phyloP scores from a whole-genome alignment of 2,797 vertebrate genomes.

The Enteromius fasciolatus region DNA sequence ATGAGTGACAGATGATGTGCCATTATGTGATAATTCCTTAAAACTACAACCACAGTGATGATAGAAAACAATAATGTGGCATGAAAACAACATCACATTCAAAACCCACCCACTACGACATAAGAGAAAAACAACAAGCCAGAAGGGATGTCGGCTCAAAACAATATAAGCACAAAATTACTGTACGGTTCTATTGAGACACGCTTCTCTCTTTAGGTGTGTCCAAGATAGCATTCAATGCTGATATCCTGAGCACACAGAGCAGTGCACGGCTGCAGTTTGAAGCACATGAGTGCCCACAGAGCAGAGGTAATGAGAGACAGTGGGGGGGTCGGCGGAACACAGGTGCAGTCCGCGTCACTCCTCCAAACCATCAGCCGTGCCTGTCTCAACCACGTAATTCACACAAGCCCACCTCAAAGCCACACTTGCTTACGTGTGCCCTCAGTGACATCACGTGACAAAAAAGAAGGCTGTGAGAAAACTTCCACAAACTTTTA shows the following conservation, averaged over 20 bases:
- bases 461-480: not conserved
- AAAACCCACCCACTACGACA: conserved; percentile 32
- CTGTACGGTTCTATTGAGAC: conserved; percentile 9
- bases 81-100: conserved; percentile 29
- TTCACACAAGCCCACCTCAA: conserved; percentile 62
- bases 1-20: conserved; percentile 18
- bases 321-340: conserved; percentile 41
- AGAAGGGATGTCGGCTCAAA: conserved; percentile 16
- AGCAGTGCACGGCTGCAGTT: conserved; percentile 63
- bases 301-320: conserved; percentile 59
- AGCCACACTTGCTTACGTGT: conserved; percentile 63
- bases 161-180: not conserved
- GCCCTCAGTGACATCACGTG: conserved; percentile 44
- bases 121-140: conserved; percentile 17
- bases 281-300: conserved; percentile 57
- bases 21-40: conserved; percentile 27
- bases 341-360: conserved; percentile 69
- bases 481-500: conserved; percentile 29
- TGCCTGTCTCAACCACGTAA: conserved; percentile 61
- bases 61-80: conserved; percentile 32
- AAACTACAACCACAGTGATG: conserved; percentile 22
- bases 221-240: conserved; percentile 32
- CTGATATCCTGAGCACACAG: conserved; percentile 53
- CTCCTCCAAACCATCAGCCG: conserved; percentile 64
- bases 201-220: conserved; percentile 35